Evolutionary conservation across 2,113 vertebrate species (phyloP).

Genomic region (Colossoma macropomum): DNA sequence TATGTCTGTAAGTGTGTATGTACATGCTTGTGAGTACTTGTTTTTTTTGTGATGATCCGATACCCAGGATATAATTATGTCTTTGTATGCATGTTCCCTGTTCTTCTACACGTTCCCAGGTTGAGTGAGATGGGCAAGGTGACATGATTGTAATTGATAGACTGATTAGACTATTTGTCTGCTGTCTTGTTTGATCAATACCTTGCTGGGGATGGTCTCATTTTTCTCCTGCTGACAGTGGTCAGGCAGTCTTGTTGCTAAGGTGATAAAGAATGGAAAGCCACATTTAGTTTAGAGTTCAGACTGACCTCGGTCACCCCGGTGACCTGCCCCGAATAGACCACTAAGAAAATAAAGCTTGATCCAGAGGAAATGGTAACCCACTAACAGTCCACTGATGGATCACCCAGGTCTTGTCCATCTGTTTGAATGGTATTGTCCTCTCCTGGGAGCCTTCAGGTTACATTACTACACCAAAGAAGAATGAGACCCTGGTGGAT

Average conservation of each 20-base stretch:
- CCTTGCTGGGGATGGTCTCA: neutral
- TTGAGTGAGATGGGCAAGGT: constrained; percentile 22
- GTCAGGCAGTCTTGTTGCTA: neutral
- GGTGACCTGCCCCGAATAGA: neutral
- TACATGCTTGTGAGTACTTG: constrained; percentile 3
- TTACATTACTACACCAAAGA: constrained; percentile 4
- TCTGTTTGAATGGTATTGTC: neutral
- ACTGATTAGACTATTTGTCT: constrained; percentile 33
- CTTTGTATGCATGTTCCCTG: constrained; percentile 20
- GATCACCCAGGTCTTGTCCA: constrained; percentile 24
- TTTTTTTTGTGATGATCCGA: neutral
- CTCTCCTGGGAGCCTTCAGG: neutral
- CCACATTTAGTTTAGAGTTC: constrained; percentile 22
- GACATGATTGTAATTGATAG: constrained; percentile 26
- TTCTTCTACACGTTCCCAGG: constrained; percentile 18
- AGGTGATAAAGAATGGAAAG: constrained; percentile 21
- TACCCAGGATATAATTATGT: constrained; percentile 2
- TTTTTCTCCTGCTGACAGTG: constrained; percentile 18
- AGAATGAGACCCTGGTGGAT: constrained; percentile 30
- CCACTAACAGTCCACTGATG: constrained; percentile 19
- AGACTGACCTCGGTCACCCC: neutral
- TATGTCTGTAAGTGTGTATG: constrained; percentile 13
- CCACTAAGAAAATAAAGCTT: constrained; percentile 9
- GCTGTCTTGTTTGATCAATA: constrained; percentile 18
- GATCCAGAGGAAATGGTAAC: constrained; percentile 3